A percentile compares a stretch with the other conserved stretches of the same genome.
Evolutionary conservation across 2,888 invertebrate genomes (phyloP).

Genomic region (Drosophila nr. medialis): DNA sequence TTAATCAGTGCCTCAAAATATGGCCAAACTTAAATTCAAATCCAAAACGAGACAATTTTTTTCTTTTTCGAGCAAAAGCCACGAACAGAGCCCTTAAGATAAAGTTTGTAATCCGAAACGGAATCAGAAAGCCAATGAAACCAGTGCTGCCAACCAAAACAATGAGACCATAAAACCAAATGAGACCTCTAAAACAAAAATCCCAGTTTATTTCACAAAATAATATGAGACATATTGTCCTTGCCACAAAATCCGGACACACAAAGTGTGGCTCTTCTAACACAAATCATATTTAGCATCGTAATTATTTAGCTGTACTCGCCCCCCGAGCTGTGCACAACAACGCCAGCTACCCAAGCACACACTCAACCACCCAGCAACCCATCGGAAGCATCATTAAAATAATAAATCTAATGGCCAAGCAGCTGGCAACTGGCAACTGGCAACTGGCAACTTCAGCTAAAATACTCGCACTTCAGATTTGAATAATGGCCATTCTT

Average conservation of each 20-base stretch:
- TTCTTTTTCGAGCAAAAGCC: slow-evolving; percentile 5
- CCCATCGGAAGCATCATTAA: slow-evolving; percentile 53
- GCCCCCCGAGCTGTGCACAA: slow-evolving; percentile 11
- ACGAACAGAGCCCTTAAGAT: slow-evolving; percentile 26
- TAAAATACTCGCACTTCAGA: slow-evolving; percentile 16
- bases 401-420: slow-evolving; percentile 71
- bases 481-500: slow-evolving; percentile 50
- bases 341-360: not conserved
- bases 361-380: slow-evolving; percentile 1
- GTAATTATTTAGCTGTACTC: slow-evolving; percentile 68
- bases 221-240: slow-evolving; percentile 42
- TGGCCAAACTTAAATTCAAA: slow-evolving; percentile 24
- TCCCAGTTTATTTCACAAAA: slow-evolving; percentile 31
- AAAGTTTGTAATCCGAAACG: slow-evolving; percentile 65
- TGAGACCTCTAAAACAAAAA: not conserved
- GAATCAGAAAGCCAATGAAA: slow-evolving; percentile 46
- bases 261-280: slow-evolving; percentile 5
- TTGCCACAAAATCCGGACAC: slow-evolving; percentile 45
- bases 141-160: slow-evolving; percentile 12
- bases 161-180: not conserved
- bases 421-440: slow-evolving; percentile 50
- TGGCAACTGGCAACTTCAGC: slow-evolving; percentile 43
- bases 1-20: not conserved
- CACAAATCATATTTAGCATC: slow-evolving; percentile 72
- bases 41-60: too few relatives aligned